Conservation (phyloP, 1,140 invertebrate species). For the Drosophila orosa region DNA sequence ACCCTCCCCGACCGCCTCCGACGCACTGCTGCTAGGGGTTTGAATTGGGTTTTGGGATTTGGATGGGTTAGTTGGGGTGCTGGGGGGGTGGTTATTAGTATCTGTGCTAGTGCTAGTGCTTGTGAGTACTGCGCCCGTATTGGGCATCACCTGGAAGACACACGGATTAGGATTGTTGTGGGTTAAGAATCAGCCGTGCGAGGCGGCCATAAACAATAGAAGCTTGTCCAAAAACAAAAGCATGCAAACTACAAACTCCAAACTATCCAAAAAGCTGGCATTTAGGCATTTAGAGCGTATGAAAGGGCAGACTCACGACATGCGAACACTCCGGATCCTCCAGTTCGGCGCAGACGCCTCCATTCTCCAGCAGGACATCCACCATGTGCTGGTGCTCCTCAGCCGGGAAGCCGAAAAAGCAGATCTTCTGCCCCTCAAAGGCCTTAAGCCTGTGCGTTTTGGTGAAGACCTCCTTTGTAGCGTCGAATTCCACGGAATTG, state of each 20-base stretch:
- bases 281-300: slow-evolving; percentile 4
- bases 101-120: slow-evolving; percentile 66
- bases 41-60: slow-evolving; percentile 15
- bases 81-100: slow-evolving; percentile 51
- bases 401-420: slow-evolving; percentile 94
- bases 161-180: slow-evolving; percentile 41
- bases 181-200: slow-evolving; percentile 35
- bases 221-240: slow-evolving; percentile 29
- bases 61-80: slow-evolving; percentile 43
- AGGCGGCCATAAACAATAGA: slow-evolving; percentile 29
- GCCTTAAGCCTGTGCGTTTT: slow-evolving; percentile 92
- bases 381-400: slow-evolving; percentile 96
- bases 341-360: slow-evolving; percentile 89
- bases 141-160: slow-evolving; percentile 84
- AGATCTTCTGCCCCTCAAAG: slow-evolving; percentile 93
- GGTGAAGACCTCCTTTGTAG: slow-evolving; percentile 88
- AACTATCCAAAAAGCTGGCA: slow-evolving; percentile 22
- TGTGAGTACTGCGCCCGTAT: slow-evolving; percentile 81
- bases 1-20: slow-evolving; percentile 16
- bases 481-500: slow-evolving; percentile 88
- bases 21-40: slow-evolving; percentile 16
- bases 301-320: slow-evolving; percentile 89
- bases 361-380: slow-evolving; percentile 93
- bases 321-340: slow-evolving; percentile 94
- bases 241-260: slow-evolving; percentile 42